A percentile compares a stretch with the other conserved stretches of the same genome.
These are phyloP conservation scores for Monoplex corrugatus DNA, from an alignment of 2,888 invertebrate species.

Conservation along the genomic window DNA sequence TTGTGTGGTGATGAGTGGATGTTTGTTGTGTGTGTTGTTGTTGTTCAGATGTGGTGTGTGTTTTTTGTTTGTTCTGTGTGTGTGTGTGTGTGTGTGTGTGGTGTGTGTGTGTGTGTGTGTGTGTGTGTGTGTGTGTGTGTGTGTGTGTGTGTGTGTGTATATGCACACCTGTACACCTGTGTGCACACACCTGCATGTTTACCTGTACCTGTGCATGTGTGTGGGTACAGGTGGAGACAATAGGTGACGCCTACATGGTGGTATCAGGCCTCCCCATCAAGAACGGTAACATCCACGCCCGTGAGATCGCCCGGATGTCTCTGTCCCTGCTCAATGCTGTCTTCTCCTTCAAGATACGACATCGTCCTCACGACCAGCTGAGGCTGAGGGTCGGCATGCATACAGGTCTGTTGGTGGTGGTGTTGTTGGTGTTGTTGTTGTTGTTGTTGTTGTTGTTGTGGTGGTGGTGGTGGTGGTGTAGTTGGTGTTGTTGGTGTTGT, in stretches of 20 bases:
- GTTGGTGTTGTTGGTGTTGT: neutral
- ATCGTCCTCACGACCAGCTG: constrained; percentile 93
- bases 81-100: no score
- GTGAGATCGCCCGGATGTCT: constrained; percentile 95
- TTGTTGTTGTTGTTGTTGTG: no score
- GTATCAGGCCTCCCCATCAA: constrained; percentile 91
- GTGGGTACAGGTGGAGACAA: constrained; percentile 82
- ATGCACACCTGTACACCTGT: no score
- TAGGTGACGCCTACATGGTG: constrained; percentile 83
- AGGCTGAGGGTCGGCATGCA: constrained; percentile 96
- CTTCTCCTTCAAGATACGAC: constrained; percentile 93
- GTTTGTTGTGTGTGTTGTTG: no score
- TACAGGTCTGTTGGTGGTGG: constrained; percentile 83
- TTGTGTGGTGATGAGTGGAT: no score
- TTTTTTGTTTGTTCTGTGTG: no score
- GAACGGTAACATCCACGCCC: constrained; percentile 94
- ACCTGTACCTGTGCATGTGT: no score
- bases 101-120: no score
- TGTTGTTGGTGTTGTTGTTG: neutral
- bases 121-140: no score
- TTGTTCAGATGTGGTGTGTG: no score
- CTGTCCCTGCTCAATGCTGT: constrained; percentile 92
- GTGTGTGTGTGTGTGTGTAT: no score
- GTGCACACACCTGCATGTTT: no score
- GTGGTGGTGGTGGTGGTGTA: neutral